Evolutionary conservation across 2,797 vertebrate species (phyloP).

Genomic region (Acanthornis magna): DNA sequence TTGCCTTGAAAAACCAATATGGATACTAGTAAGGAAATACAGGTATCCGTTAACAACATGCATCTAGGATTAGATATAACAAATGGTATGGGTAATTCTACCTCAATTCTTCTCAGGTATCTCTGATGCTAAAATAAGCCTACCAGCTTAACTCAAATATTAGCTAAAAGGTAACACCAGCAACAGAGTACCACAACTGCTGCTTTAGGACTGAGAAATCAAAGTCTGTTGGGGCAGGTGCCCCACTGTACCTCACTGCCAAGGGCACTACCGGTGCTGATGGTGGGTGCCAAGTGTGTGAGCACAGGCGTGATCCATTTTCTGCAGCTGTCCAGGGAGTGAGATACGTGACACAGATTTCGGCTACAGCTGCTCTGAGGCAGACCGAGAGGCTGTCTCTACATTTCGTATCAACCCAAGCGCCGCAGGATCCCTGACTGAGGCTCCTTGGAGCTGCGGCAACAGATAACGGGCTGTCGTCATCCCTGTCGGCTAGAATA

Average conservation of each 20-base stretch:
- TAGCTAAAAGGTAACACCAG: not conserved
- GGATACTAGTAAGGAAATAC: not conserved
- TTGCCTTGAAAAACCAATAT: not conserved
- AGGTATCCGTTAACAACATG: not conserved
- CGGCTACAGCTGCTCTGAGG: not conserved
- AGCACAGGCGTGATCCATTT: not conserved
- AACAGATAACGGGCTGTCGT: not conserved
- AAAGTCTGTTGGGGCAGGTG: not conserved
- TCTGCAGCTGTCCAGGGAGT: not conserved
- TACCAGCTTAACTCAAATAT: not conserved
- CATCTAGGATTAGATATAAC: not conserved
- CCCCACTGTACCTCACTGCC: not conserved
- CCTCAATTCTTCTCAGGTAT: not conserved
- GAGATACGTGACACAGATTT: not conserved
- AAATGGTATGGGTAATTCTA: not conserved
- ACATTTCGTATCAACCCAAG: not conserved
- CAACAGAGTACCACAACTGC: not conserved
- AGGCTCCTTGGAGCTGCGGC: not conserved
- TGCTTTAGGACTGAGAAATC: not conserved
- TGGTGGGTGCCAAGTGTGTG: accelerated
- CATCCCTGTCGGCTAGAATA: not conserved
- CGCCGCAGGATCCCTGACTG: accelerated
- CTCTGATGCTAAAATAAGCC: not conserved
- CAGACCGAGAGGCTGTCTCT: not conserved
- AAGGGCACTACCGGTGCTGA: accelerated